A percentile compares a stretch with the other conserved stretches of the same genome.
These are phyloP conservation scores for Lochmaea crataegi DNA, from an alignment of 2,888 invertebrate species.

Conservation along the genomic window DNA sequence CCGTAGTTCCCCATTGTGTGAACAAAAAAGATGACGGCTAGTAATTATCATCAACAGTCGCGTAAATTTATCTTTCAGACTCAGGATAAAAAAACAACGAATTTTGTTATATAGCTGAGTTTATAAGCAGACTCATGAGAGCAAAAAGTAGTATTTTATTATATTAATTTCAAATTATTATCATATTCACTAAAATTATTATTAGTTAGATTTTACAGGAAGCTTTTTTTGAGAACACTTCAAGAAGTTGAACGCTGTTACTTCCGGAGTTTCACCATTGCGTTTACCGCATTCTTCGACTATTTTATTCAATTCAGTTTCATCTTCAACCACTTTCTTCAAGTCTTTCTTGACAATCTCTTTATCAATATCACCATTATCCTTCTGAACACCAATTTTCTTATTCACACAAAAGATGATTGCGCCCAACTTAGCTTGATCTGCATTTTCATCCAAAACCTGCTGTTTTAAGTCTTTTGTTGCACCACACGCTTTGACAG, in stretches of 20 bases:
- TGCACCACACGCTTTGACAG: neutral
- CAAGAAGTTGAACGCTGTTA: neutral
- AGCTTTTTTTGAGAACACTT: neutral
- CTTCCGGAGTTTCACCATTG: neutral
- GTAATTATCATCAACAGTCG: too few species aligned
- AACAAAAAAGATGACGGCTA: too few species aligned
- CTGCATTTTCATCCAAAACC: neutral
- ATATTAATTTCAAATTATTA: too few species aligned
- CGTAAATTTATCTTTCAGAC: too few species aligned
- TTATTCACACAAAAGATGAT: neutral
- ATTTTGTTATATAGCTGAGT: too few species aligned
- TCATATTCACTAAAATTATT: too few species aligned
- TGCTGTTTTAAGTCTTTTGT: neutral
- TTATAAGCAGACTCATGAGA: too few species aligned
- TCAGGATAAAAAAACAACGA: too few species aligned
- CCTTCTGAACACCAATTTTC: neutral
- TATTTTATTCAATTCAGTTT: neutral
- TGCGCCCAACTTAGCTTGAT: neutral
- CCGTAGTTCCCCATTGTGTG: too few species aligned
- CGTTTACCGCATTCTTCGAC: neutral
- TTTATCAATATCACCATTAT: slow-evolving; percentile 1
- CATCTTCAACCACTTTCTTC: neutral
- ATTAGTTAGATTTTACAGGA: too few species aligned
- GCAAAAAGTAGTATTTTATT: too few species aligned
- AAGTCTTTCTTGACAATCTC: neutral